These are phyloP conservation scores for Syncerus caffer DNA, from an alignment of 2,797 vertebrate species.

Conservation along the genomic window DNA sequence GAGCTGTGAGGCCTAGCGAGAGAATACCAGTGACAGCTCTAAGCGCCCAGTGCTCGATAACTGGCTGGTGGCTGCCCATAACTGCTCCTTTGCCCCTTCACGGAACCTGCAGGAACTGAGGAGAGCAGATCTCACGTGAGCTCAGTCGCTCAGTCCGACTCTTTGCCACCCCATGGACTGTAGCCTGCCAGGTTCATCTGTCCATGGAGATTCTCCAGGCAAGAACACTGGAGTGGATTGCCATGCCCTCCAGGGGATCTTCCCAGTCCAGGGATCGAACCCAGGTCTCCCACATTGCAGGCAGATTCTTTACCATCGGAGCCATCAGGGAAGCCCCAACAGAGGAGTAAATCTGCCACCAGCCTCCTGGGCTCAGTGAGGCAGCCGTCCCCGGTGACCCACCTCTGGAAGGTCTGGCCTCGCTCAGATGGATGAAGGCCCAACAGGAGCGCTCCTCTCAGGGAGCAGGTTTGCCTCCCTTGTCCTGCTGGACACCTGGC, in stretches of 20 bases:
- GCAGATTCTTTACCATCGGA: not conserved
- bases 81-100: not conserved
- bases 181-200: not conserved
- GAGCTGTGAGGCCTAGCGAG: accelerated
- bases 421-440: not conserved
- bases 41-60: not conserved
- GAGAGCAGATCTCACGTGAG: not conserved
- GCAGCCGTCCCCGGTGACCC: not conserved
- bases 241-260: not conserved
- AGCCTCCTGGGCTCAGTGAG: not conserved
- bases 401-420: not conserved
- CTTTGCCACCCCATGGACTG: not conserved
- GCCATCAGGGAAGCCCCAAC: not conserved
- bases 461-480: not conserved
- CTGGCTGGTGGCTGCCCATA: not conserved
- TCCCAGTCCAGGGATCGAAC: not conserved
- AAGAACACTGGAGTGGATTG: not conserved
- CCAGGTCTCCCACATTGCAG: not conserved
- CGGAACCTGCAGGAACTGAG: not conserved
- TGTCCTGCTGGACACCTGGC: not conserved
- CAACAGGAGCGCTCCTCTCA: not conserved
- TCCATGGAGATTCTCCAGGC: not conserved
- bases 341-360: not conserved
- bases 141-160: not conserved
- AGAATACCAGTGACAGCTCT: accelerated